Base-by-base conservation (phyloP, 2,888 invertebrate species). In the Carpatolechia fugitivella region DNA sequence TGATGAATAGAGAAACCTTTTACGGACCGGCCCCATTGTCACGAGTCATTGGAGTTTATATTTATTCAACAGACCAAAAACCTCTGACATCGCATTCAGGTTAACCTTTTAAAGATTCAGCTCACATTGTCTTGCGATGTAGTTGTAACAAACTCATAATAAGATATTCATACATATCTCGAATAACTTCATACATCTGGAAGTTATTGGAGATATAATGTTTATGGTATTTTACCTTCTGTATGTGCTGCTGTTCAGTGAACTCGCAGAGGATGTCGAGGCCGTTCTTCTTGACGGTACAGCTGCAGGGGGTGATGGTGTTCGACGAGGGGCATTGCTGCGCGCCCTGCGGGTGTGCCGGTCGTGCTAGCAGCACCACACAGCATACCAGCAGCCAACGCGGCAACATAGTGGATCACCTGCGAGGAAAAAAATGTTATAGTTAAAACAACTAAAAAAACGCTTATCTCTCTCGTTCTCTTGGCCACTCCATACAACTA, bases 201-300 rank as follows among this genome's bases (percentile, higher is more conserved):
- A n/a, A n/a, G 24, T 24, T 24, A 24, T 24, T 35, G n/a, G 1
- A 5, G 4, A 5, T 35, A 7, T n/a, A 7, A 7, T n/a, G 11
- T 13, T 13, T 13, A 4, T 3, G n/a, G 1, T 14, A 3, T 18
- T 4, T 40, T 69, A 87, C 89, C 82, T 86, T 88, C 59, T 89
- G 93, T 77, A 97, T 96, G 72, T 95, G 95, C 62, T 91, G 91
- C 68, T 94, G 92, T 76, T 96, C 96, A 52, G 96, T 96, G 69
- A 94, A 94, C 90, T 97, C 97, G 91, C 97, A 97, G 61, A 96
- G 92, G 61, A 97, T 94, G 79, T 97, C 97, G 66, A 97, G 91
- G 46, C 97, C 97, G 72, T 96, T 95, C 85, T 96, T 97, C 85
- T 97, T 97, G 64, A 96, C 95, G 65, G 93, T 93, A 81, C 97